These are phyloP conservation scores for Drosophila ustulata DNA, from an alignment of 2,888 invertebrate species.

Conservation along the genomic window DNA sequence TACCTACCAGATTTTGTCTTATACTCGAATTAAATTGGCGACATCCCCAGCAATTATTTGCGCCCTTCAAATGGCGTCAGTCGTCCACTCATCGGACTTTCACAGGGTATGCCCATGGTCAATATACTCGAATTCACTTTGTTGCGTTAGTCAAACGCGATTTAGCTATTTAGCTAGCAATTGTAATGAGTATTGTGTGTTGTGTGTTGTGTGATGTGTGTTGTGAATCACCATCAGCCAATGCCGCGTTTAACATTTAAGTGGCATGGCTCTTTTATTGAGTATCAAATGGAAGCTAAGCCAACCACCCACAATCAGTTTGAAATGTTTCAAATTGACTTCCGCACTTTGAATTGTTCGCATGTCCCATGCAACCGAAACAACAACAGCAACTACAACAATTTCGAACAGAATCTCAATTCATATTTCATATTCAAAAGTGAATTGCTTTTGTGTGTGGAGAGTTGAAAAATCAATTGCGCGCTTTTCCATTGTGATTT, in stretches of 20 bases:
- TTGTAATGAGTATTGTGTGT: slow-evolving; percentile 6
- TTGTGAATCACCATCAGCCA: slow-evolving; percentile 22
- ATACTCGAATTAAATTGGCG: neutral
- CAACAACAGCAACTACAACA: slow-evolving; percentile 26
- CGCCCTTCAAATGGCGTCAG: neutral
- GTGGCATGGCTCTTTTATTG: slow-evolving; percentile 18
- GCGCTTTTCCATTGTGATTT: slow-evolving; percentile 53
- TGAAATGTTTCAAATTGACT: slow-evolving; percentile 39
- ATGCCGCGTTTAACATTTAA: slow-evolving; percentile 17
- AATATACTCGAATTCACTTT: slow-evolving; percentile 2
- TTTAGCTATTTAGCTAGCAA: neutral
- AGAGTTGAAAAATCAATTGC: slow-evolving; percentile 48
- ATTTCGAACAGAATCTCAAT: slow-evolving; percentile 24
- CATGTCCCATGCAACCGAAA: slow-evolving; percentile 56
- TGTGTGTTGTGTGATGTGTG: neutral
- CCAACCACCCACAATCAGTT: slow-evolving; percentile 29
- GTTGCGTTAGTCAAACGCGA: slow-evolving; percentile 14
- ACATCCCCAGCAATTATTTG: neutral
- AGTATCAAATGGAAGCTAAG: slow-evolving; percentile 25
- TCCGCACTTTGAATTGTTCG: slow-evolving; percentile 55
- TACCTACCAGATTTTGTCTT: neutral
- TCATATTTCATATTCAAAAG: slow-evolving; percentile 43
- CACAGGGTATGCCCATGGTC: slow-evolving; percentile 11
- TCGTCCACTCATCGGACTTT: neutral
- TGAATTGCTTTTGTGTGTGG: slow-evolving; percentile 19